phyloP scores from a whole-genome alignment of 2,888 invertebrate genomes.

The Clitarchus hookeri region DNA sequence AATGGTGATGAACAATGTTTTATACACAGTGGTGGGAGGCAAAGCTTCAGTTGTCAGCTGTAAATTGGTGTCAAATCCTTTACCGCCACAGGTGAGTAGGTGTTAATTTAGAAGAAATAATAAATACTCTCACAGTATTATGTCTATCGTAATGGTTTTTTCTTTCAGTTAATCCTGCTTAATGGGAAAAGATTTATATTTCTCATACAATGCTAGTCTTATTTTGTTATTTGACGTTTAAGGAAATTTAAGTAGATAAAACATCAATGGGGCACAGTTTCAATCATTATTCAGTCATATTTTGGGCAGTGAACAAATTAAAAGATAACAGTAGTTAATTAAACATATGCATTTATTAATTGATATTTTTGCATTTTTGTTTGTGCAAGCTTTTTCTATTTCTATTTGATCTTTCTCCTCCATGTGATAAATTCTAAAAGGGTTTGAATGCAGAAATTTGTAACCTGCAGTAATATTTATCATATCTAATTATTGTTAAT shows the following conservation, averaged over 20 bases:
- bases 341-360: neutral
- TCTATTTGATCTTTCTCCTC: neutral
- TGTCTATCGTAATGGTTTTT: constrained; percentile 32
- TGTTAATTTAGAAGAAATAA: constrained; percentile 43
- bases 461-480: neutral
- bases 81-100: constrained; percentile 44
- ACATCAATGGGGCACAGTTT: neutral
- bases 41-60: constrained; percentile 42
- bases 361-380: neutral
- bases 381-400: neutral
- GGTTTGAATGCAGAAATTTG: neutral
- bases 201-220: neutral
- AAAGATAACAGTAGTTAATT: neutral
- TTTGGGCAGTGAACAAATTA: neutral
- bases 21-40: constrained; percentile 42
- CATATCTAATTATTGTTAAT: constrained; percentile 14
- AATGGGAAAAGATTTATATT: neutral
- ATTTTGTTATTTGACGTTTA: neutral
- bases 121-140: constrained; percentile 45
- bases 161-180: neutral
- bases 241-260: neutral
- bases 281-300: neutral
- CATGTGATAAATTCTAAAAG: neutral
- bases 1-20: constrained; percentile 44
- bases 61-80: constrained; percentile 42